Conservation (phyloP, 1,140 invertebrate genomes). For the Reticulitermes speratus region DNA sequence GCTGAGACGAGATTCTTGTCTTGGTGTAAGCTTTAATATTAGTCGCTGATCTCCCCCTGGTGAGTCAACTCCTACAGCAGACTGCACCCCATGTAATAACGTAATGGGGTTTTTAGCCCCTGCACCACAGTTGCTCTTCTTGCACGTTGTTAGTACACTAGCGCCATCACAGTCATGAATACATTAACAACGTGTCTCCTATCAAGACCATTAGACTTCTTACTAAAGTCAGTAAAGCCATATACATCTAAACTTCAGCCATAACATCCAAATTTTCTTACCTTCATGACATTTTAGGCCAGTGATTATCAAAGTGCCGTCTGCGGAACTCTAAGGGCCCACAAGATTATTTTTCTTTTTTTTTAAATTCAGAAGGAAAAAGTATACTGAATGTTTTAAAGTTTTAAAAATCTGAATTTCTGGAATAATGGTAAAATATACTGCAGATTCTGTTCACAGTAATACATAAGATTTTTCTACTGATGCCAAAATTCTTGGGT, state of each 20-base stretch:
- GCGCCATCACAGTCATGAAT: background rate
- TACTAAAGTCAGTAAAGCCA: background rate
- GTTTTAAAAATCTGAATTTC: no score
- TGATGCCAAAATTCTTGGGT: no score
- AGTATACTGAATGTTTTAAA: no score
- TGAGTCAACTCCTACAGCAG: background rate
- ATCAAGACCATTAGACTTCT: background rate
- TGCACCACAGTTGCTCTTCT: background rate
- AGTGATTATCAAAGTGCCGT: no score
- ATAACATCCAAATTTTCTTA: background rate
- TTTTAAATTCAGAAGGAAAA: no score
- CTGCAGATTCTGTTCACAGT: no score
- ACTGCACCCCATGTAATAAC: background rate
- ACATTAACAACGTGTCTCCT: background rate
- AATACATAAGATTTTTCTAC: no score
- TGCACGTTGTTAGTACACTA: background rate
- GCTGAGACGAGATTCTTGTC: background rate
- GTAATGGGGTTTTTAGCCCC: background rate
- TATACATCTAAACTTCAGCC: background rate
- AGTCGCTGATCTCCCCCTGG: background rate
- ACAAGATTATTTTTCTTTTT: no score
- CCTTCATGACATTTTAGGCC: no score
- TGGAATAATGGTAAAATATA: no score
- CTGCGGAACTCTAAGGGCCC: no score
- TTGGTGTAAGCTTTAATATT: background rate